phyloP scores from a whole-genome alignment of 2,797 vertebrate species.

The Labeo calbasu region DNA sequence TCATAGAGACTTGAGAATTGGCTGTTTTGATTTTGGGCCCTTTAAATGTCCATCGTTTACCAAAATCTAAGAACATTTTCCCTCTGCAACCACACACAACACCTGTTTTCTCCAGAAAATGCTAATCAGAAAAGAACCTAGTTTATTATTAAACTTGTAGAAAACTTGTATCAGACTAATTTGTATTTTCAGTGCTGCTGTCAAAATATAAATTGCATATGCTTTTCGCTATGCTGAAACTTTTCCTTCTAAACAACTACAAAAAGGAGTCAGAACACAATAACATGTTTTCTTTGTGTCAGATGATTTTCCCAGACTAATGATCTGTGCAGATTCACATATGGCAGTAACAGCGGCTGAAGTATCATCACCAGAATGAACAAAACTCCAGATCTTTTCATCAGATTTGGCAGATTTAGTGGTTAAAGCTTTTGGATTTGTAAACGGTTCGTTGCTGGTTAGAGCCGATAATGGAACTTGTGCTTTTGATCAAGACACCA shows the following conservation, averaged over 20 bases:
- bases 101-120: neutral
- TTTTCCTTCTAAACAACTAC: constrained; percentile 1
- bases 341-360: constrained; percentile 12
- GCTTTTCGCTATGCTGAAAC: neutral
- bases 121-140: too few relatives aligned
- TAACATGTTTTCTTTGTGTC: constrained; percentile 37
- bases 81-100: neutral
- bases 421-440: neutral
- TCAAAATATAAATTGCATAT: neutral
- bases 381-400: neutral
- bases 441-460: neutral
- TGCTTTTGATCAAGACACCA: neutral
- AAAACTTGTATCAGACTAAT: neutral
- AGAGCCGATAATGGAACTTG: neutral
- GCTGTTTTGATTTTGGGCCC: neutral
- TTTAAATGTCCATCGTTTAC: neutral
- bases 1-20: too few relatives aligned
- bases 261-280: neutral
- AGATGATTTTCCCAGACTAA: constrained; percentile 58
- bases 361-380: constrained; percentile 32
- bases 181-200: neutral
- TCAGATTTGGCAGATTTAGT: constrained; percentile 21
- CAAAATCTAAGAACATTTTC: too few relatives aligned
- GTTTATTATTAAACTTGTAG: too few relatives aligned
- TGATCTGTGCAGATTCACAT: constrained; percentile 47